phyloP scores from a whole-genome alignment of 2,113 vertebrate species.

The Cathartes aura region DNA sequence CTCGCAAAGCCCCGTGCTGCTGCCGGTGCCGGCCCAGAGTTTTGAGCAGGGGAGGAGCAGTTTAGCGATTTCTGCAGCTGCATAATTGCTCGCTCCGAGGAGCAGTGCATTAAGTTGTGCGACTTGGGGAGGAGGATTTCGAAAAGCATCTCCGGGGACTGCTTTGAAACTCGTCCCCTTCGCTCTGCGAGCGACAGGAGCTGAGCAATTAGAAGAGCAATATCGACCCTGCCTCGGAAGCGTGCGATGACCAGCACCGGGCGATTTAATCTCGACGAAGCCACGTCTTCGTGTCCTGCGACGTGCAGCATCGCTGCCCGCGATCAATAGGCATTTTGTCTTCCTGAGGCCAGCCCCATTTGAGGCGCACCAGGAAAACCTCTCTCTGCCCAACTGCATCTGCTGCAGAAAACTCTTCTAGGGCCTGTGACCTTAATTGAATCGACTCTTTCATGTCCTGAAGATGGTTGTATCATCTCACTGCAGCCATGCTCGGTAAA shows the following conservation, averaged over 20 bases:
- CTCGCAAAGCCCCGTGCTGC: accelerated
- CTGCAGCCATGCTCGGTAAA: not conserved
- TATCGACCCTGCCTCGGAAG: not conserved
- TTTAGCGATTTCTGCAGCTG: not conserved
- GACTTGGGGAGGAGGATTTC: not conserved
- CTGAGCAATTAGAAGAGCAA: not conserved
- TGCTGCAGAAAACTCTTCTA: not conserved
- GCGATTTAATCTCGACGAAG: not conserved
- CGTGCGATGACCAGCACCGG: not conserved
- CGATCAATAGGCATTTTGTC: not conserved
- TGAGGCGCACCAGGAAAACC: not conserved
- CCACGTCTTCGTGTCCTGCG: not conserved
- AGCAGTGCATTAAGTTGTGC: not conserved
- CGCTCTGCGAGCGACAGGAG: not conserved
- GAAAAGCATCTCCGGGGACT: not conserved
- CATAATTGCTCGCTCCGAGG: not conserved
- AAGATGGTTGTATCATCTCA: accelerated
- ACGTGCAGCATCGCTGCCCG: not conserved
- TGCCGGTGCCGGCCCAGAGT: not conserved
- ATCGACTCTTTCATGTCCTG: not conserved
- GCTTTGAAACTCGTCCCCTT: not conserved
- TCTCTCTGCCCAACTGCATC: not conserved
- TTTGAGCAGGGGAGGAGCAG: not conserved
- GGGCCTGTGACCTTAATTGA: not conserved
- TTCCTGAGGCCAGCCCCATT: not conserved